Base-by-base conservation (phyloP, 1,140 invertebrate genomes). In the Cherax quadricarinatus region DNA sequence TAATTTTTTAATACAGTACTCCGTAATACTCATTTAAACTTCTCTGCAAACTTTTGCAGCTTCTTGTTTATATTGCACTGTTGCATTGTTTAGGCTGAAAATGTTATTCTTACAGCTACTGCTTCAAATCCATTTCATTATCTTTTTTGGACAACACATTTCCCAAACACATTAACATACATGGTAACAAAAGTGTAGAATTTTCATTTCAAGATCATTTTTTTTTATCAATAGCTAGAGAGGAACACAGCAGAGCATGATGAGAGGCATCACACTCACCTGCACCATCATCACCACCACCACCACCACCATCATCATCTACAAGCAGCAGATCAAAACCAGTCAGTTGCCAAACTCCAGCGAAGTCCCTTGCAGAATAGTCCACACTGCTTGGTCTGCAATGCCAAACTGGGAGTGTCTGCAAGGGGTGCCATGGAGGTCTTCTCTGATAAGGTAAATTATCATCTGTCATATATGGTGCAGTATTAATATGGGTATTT, bases 391-490 rank as follows among this genome's bases (percentile, higher is more conserved):
- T 78, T 93, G 30, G 81, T 93, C 48, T 93, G 93, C 84, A 91
- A 91, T 57, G 93, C 93, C n/a, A 93, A 93, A 73, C 79, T 93
- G 49, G 90, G 88, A 41, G 93, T 93, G n/a, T 93, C 93, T 14
- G 93, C 93, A 10, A 87, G 93, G 51, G 93, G 93, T 75, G 93
- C 93, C 48, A 91, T 93, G 89, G 86, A 93, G 30, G 87, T 93
- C n/a, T 83, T 93, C 53, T 91, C 86, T 73, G 86, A 91, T 24
- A 91, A 84, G 82, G 93, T 93, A 49, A 82, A 70, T 51, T 18
- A 5, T 73, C 78, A 48, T 24, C n/a, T 4, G 4, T 87, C 41
- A 78, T 14, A 3, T 57, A 10, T 57, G 53, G 82, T 41, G 30
- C 30, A 41, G 30, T 2, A 41, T 83, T 73, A 12, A 41, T 41